Percentiles rank a stretch among this genome's conserved stretches.
Evolutionary conservation across 2,113 vertebrate species (phyloP).

Genomic region (Bos indicus): DNA sequence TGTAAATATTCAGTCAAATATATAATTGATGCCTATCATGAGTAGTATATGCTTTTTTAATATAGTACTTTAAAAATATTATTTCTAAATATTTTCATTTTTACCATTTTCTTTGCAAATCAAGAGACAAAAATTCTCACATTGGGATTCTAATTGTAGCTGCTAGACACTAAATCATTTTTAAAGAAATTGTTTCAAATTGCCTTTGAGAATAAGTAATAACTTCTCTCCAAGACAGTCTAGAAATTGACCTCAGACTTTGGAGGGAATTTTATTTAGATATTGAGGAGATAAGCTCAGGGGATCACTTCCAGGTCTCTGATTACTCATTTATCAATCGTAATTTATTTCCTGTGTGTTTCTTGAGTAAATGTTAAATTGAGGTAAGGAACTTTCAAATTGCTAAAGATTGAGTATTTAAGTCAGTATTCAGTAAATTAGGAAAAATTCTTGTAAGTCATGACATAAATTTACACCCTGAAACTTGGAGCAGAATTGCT

Average conservation of each 20-base stretch:
- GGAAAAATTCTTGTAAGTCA: neutral
- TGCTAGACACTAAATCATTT: neutral
- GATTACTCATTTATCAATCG: neutral
- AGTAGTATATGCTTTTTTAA: neutral
- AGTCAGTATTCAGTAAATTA: neutral
- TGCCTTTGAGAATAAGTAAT: neutral
- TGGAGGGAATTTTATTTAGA: neutral
- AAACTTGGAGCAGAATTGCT: neutral
- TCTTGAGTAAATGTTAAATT: conserved; percentile 39
- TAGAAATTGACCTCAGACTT: neutral
- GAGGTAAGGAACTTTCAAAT: neutral
- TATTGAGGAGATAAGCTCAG: neutral
- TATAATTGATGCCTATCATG: neutral
- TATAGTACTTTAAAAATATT: neutral
- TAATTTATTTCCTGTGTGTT: conserved; percentile 23
- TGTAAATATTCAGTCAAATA: neutral
- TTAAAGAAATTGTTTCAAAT: neutral
- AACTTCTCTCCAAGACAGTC: neutral
- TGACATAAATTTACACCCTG: neutral
- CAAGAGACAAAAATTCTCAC: neutral
- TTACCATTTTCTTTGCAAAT: neutral
- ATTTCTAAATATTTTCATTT: neutral
- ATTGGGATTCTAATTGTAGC: neutral
- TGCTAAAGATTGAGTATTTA: neutral
- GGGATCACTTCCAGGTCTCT: neutral